Percentiles rank a stretch among this genome's conserved stretches.
phyloP scores from a whole-genome alignment of 35 echinoderm and acorn worm species.

The Lytechinus pictus region DNA sequence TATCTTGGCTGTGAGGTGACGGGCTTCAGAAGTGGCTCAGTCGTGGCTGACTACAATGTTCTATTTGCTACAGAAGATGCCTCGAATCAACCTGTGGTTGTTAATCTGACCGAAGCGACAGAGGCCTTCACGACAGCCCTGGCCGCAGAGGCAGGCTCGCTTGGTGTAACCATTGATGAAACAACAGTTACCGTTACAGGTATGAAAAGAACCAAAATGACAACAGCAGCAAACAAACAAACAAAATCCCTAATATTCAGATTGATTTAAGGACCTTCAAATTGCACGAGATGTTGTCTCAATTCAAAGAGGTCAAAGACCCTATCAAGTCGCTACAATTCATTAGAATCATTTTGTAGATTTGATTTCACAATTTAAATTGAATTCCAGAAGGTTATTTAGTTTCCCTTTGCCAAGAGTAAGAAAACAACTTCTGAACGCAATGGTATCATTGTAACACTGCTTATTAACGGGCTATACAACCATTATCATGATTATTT shows the following conservation, averaged over 20 bases:
- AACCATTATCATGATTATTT: no score
- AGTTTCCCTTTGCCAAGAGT: no score
- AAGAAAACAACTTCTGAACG: no score
- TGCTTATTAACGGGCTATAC: no score
- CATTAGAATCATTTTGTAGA: no score
- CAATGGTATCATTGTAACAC: no score
- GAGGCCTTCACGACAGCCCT: background rate
- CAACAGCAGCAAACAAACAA: no score
- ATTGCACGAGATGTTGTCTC: no score
- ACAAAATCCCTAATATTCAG: background rate
- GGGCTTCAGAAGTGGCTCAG: background rate
- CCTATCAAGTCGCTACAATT: no score
- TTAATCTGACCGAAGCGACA: background rate
- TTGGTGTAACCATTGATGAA: background rate
- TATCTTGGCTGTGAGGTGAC: background rate
- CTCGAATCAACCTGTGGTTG: background rate
- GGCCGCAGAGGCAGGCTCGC: background rate
- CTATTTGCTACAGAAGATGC: background rate
- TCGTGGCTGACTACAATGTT: background rate
- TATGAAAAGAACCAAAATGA: background rate
- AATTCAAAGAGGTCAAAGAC: no score
- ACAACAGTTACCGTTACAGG: background rate
- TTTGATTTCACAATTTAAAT: no score
- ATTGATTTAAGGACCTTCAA: background rate
- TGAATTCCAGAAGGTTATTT: no score